Evolutionary conservation across 2,113 vertebrate genomes (phyloP), one percentile per base, ranked within the genome.

Genomic region (Heptranchias perlo): DNA sequence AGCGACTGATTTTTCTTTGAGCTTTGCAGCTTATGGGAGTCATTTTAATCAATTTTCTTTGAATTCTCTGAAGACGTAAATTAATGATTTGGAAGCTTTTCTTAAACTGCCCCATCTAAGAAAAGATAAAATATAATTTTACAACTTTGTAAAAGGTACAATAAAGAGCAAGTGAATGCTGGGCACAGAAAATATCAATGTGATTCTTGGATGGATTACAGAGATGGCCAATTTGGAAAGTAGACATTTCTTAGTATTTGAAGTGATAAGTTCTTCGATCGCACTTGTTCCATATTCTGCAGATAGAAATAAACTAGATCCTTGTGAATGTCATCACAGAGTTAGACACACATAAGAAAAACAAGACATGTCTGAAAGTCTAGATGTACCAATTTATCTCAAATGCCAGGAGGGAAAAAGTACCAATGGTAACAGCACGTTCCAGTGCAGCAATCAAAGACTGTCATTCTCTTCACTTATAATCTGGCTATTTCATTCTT

Each of bases 41-140:
- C 39, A 92, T 92, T 92, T 92, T 92, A 92, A 92, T 92, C 89
- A 62, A 62, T 92, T 39, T 62, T 23, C 35, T 62, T 92, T 92
- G 89, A 61, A 39, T 92, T 62, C n/a, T 16, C 58, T 16, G 4
- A 62, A 62, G 58, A 92, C 16, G 18, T 7, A 39, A 18, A 62
- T 92, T 92, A 92, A 92, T n/a, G 54, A 92, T 39, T 82, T 62
- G 58, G 35, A 92, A 89, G 28, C 8, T 25, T 58, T 89, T 52
- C 49, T 89, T 61, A 92, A 62, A 62, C 58, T 10, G 35, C 89
- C 21, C 58, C 39, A 21, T 62, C 58, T 62, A 6, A 35, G 54
- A 21, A 62, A 89, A 62, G 89, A 62, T 62, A 16, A 62, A 62
- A 92, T 92, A n/a, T 92, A 92, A 92, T 92, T 62, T 62, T 62